Evolutionary conservation across 2,888 invertebrate species (phyloP), one percentile per base, ranked within the genome.

Genomic region (Cotesia congregata): DNA sequence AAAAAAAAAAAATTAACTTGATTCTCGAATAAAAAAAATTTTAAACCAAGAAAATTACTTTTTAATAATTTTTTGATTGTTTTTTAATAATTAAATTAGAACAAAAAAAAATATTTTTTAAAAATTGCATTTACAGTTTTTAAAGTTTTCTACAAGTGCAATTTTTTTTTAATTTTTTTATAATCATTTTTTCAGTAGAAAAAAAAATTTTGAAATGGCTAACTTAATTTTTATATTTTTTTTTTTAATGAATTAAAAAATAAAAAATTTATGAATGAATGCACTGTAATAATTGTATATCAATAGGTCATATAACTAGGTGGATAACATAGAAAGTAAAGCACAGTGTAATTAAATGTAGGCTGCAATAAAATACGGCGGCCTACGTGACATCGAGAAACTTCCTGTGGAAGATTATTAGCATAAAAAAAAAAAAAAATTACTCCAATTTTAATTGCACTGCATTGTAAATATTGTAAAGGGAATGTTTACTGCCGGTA

Each of bases 271-370:
- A 5, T 65, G 12, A 65, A 65, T 65, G 38, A 65, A 65, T 17
- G 17, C 17, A 17, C 17, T 17, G 17, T 1, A 17, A 17, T 17
- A 17, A 17, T 65, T 65, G 62, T 62, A 50, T 50, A 62, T 62
- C 62, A 65, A 65, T 65, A 65, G 65, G 65, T 65, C 65, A 65
- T 30, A 30, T 65, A 65, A 65, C 65, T 65, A 12, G 65, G 50
- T 50, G 50, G 7, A 12, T 50, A 50, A 50, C 50, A 50, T 65
- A 65, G 65, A 65, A 65, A 65, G 65, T 38, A 65, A 30, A 7
- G 50, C 50, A 50, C 12, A 12, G 30, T 62, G n/a, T 15, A 4
- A 62, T 62, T 20, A 62, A 62, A 65, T 65, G 65, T 65, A 65
- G 65, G 38, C 65, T 30, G 20, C 30, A 65, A 65, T 65, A 38